Evolutionary conservation across 2,113 vertebrate species (phyloP).

Genomic region (Euleptes europaea): DNA sequence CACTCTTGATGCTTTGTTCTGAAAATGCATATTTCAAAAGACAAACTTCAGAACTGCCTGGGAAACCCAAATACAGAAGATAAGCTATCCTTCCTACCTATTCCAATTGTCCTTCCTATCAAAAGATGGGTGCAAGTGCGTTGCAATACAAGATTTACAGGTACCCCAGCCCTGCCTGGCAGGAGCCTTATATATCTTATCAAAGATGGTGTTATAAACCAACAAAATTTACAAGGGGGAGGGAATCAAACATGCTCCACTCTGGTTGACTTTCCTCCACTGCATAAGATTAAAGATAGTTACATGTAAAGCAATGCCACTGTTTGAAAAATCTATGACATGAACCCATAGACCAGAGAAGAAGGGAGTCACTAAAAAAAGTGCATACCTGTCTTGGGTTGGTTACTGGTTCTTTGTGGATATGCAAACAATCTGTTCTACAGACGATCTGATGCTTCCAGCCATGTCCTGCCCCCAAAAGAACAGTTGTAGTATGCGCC

Average conservation of each 20-base stretch:
- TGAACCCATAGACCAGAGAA: neutral
- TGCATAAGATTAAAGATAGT: slow-evolving; percentile 70
- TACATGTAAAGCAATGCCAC: slow-evolving; percentile 48
- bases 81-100: neutral
- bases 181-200: slow-evolving; percentile 39
- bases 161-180: slow-evolving; percentile 28
- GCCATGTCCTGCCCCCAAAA: slow-evolving; percentile 15
- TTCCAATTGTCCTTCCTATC: slow-evolving; percentile 8
- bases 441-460: slow-evolving; percentile 45
- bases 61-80: slow-evolving; percentile 4
- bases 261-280: slow-evolving; percentile 35
- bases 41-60: too few species aligned
- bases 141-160: slow-evolving; percentile 39
- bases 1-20: too few species aligned
- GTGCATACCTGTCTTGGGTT: slow-evolving; percentile 9
- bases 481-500: slow-evolving; percentile 42
- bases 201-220: slow-evolving; percentile 60
- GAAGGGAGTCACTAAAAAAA: slow-evolving; percentile 24
- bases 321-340: slow-evolving; percentile 58
- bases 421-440: slow-evolving; percentile 36
- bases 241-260: slow-evolving; percentile 12
- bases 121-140: neutral
- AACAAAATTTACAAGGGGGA: slow-evolving; percentile 54
- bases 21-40: too few species aligned
- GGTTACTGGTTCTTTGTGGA: slow-evolving; percentile 46